Evolutionary conservation across 2,888 invertebrate species (phyloP).

Genomic region (Eristalis intricaria): DNA sequence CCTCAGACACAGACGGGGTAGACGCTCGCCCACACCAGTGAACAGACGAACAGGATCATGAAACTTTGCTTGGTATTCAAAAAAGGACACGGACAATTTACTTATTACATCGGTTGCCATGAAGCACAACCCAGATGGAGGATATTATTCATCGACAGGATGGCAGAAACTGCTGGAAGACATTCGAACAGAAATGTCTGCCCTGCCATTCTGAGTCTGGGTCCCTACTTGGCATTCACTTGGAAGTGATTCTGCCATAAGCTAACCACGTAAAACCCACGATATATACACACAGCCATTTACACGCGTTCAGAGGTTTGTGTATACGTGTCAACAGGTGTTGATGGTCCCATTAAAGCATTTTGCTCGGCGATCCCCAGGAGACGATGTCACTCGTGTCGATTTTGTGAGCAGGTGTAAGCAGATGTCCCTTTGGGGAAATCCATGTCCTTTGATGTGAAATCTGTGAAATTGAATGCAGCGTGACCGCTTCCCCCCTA

Average conservation of each 20-base stretch:
- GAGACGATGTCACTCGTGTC: neutral
- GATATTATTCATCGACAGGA: slow-evolving; percentile 36
- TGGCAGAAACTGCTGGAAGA: slow-evolving; percentile 18
- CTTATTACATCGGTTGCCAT: slow-evolving; percentile 46
- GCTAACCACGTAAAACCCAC: neutral
- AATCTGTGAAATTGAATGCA: slow-evolving; percentile 31
- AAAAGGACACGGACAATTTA: slow-evolving; percentile 43
- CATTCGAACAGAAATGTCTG: slow-evolving; percentile 28
- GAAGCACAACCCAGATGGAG: slow-evolving; percentile 44
- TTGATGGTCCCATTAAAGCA: neutral
- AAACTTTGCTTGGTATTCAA: slow-evolving; percentile 35
- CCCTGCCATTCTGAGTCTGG: slow-evolving; percentile 13
- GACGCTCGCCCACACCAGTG: neutral
- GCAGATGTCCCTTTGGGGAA: neutral
- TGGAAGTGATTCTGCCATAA: slow-evolving; percentile 1
- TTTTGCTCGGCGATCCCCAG: neutral
- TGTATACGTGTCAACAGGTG: neutral
- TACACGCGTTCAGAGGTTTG: neutral
- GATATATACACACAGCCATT: neutral
- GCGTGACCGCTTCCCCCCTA: neutral
- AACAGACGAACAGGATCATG: slow-evolving; percentile 12
- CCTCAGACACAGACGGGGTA: neutral
- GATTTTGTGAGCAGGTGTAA: neutral
- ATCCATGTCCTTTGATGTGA: neutral
- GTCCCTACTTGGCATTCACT: slow-evolving; percentile 38